Evolutionary conservation across 2,888 invertebrate species (phyloP).

Genomic region (Drosophila yooni): DNA sequence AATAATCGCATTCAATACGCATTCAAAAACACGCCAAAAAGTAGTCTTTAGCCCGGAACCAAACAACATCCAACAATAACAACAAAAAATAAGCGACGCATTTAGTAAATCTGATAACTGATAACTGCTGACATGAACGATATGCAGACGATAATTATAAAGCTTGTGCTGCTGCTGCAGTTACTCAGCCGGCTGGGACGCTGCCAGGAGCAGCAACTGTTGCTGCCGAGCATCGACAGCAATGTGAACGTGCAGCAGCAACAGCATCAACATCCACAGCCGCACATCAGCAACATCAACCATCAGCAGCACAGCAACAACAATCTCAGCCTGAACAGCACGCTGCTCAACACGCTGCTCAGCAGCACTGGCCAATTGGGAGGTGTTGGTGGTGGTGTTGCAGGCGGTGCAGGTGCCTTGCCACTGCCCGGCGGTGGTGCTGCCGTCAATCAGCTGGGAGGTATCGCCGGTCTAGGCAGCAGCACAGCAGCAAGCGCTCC

Average conservation of each 20-base stretch:
- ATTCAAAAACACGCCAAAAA: slow-evolving; percentile 73
- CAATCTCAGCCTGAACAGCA: slow-evolving; percentile 63
- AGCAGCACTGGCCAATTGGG: slow-evolving; percentile 36
- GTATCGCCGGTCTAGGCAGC: slow-evolving; percentile 38
- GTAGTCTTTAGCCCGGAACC: slow-evolving; percentile 60
- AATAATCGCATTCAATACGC: slow-evolving; percentile 35
- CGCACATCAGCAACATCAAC: slow-evolving; percentile 42
- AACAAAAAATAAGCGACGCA: slow-evolving; percentile 20
- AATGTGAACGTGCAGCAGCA: slow-evolving; percentile 40
- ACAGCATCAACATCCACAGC: slow-evolving; percentile 36
- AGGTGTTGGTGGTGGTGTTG: slow-evolving; percentile 24
- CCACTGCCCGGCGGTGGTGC: slow-evolving; percentile 40
- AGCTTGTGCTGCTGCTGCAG: slow-evolving; percentile 48
- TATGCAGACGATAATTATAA: slow-evolving; percentile 48
- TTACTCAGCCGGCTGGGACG: slow-evolving; percentile 51
- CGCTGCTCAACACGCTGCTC: slow-evolving; percentile 70
- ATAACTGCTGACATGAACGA: slow-evolving; percentile 16
- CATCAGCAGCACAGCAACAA: slow-evolving; percentile 47
- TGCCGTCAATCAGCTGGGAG: slow-evolving; percentile 48
- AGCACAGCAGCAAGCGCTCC: slow-evolving; percentile 37
- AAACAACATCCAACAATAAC: slow-evolving; percentile 27
- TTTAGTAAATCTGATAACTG: slow-evolving; percentile 36
- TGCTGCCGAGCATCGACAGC: slow-evolving; percentile 55
- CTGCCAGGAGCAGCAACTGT: slow-evolving; percentile 59
- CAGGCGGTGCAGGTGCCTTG: slow-evolving; percentile 12